These are phyloP conservation scores for Eleutherodactylus coqui DNA, from an alignment of 2,797 vertebrate species.

Conservation along the genomic window DNA sequence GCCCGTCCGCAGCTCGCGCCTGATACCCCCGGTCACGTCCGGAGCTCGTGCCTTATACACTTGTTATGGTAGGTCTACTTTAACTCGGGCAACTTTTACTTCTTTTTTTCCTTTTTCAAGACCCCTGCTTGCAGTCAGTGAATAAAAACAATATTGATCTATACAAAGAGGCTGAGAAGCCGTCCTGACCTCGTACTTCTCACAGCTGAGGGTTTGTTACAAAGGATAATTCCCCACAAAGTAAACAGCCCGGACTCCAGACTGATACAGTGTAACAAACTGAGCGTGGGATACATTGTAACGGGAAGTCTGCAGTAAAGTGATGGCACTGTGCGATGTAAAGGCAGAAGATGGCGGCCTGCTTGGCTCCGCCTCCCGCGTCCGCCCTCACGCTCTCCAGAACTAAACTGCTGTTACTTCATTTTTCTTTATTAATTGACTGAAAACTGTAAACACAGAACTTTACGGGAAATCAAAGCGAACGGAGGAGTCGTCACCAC, in stretches of 20 bases:
- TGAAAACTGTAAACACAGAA: background rate
- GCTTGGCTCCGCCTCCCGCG: background rate
- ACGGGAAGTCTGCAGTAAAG: no score
- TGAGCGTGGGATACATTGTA: no score
- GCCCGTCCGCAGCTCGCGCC: no score
- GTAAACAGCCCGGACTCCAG: background rate
- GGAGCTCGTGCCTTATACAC: no score
- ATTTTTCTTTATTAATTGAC: background rate
- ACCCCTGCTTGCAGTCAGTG: background rate
- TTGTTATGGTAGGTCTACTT: no score
- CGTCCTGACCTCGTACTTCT: background rate
- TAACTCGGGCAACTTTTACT: no score
- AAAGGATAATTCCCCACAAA: no score
- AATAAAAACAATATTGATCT: background rate
- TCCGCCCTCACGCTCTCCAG: background rate
- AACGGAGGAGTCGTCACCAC: background rate
- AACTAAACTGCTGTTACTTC: background rate
- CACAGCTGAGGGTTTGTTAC: background rate
- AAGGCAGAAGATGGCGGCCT: background rate
- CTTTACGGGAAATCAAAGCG: conserved; percentile 5
- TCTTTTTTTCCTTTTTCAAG: background rate
- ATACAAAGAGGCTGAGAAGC: background rate
- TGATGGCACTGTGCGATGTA: background rate
- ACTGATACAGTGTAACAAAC: conserved; percentile 7
- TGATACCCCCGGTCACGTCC: no score